phyloP scores from a whole-genome alignment of 2,888 invertebrate species.

The Petrolisthes cinctipes region DNA sequence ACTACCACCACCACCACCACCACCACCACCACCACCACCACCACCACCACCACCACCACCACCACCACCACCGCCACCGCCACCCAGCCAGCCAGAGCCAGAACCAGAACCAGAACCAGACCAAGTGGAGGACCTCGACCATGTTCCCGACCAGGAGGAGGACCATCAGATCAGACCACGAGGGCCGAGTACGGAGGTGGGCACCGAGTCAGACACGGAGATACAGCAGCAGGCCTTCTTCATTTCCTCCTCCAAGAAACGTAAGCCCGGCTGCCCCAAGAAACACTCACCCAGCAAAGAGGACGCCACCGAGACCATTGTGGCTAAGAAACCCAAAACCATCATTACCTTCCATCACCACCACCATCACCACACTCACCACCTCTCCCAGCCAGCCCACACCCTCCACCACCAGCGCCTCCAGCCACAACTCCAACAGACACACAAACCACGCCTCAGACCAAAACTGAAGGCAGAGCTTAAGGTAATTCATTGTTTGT shows the following conservation, averaged over 20 bases:
- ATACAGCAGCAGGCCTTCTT: slow-evolving; percentile 31
- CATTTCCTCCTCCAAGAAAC: slow-evolving; percentile 75
- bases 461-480: slow-evolving; percentile 38
- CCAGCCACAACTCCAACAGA: neutral
- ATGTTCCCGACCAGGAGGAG: neutral
- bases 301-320: slow-evolving; percentile 80
- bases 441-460: neutral
- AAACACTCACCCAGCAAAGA: slow-evolving; percentile 77
- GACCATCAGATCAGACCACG: neutral
- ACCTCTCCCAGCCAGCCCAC: neutral
- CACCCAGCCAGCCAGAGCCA: slow-evolving; percentile 14
- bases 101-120: neutral
- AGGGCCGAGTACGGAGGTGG: neutral
- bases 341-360: slow-evolving; percentile 47
- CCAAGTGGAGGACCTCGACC: neutral
- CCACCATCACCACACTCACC: neutral
- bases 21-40: neutral
- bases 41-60: slow-evolving; percentile 7
- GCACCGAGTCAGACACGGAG: neutral
- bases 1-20: neutral
- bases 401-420: neutral
- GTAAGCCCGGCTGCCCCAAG: slow-evolving; percentile 85
- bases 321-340: slow-evolving; percentile 80
- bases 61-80: neutral
- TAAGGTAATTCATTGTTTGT: slow-evolving; percentile 25